Evolutionary conservation across 1,140 invertebrate species (phyloP), one percentile per base, ranked within the genome.

Genomic region (Ectropis grisescens): DNA sequence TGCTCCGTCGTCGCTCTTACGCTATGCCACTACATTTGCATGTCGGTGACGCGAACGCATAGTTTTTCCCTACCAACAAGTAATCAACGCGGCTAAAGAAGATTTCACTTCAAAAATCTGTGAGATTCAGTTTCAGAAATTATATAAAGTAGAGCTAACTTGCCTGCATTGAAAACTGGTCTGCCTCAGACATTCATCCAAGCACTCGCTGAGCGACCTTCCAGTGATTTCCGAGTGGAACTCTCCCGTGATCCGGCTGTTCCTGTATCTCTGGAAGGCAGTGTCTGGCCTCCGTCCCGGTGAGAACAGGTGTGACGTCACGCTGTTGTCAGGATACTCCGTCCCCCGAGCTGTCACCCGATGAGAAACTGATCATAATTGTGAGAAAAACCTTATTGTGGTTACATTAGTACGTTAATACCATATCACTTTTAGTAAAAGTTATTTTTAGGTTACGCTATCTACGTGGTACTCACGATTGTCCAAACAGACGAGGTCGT

Each of bases 161-260:
- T 48, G 78, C 89, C 84, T 81, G 80, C 94, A 96, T 58, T 93
- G 91, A 62, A 94, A 94, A 65, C 92, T 94, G 2, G 91, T 91
- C 80, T 94, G 92, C 32, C 93, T 82, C 32, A 95, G 83, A 62
- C 94, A 96, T 58, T 95, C 93, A 67, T 95, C 93, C 34, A 96
- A 68, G 58, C 94, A 96, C 67, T 96, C 93, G 68, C 91, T 94
- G 11, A 95, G 76, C 2, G 92, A 92, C 32, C 92, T 83, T 24
- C 92, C 91, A 0, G 91, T 93, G 47, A 94, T 93, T 69, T 96
- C 93, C 1, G 92, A 94, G 75, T 95, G 93, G 70, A 93, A 94
- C 71, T 94, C 92, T 0, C 74, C 92, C 30, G 91, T 91, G 1
- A 95, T 83, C 30, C 93, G 83, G 49, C 91, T 93, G 72, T 94